Evolutionary conservation across 2,888 invertebrate genomes (phyloP), one percentile per base, ranked within the genome.

Genomic region (Bembecia ichneumoniformis): DNA sequence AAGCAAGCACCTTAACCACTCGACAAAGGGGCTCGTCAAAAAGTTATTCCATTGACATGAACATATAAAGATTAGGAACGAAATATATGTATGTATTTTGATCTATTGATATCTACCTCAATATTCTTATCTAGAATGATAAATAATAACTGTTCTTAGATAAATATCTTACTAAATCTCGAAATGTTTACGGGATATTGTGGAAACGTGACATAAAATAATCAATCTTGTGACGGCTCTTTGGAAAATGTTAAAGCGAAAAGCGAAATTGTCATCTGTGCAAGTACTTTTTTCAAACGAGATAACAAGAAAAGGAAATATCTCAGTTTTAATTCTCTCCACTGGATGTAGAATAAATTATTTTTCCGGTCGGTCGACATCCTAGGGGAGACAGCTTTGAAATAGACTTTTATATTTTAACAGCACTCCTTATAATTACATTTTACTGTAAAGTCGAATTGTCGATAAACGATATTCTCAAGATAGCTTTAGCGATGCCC

Each of bases 401-500:
- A 67, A 64, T 63, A 62, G 58, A 68, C 64, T 71, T 68, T 66
- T 64, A 72, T 68, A 67, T 66, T 64, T 64, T 66, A 64, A 63
- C 59, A 67, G 52, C 58, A 51, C 53, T 53, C 49, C 43, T 47
- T 45, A 52, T 58, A 57, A 59, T 58, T 56, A 58, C 58, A 56
- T 63, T 63, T 58, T 58, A 58, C 58, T 55, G 54, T 52, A 5
- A 43, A 48, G 11, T 36, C 48, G 28, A 48, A 48, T 48, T 47
- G 36, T 35, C 40, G 14, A 20, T 28, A 28, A 20, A 16, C 28
- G 48, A 40, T 34, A 20, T 20, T 40, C 16, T 7, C 9, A 13
- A 43, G 14, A 44, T 14, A 11, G 14, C 16, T 14, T 10, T 15
- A 40, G 14, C 3, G n/a, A n/a, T 40, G n/a, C 14, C 14, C 13